These are phyloP conservation scores for Neofelis nebulosa DNA, from an alignment of 2,113 vertebrate species.

Conservation along the genomic window DNA sequence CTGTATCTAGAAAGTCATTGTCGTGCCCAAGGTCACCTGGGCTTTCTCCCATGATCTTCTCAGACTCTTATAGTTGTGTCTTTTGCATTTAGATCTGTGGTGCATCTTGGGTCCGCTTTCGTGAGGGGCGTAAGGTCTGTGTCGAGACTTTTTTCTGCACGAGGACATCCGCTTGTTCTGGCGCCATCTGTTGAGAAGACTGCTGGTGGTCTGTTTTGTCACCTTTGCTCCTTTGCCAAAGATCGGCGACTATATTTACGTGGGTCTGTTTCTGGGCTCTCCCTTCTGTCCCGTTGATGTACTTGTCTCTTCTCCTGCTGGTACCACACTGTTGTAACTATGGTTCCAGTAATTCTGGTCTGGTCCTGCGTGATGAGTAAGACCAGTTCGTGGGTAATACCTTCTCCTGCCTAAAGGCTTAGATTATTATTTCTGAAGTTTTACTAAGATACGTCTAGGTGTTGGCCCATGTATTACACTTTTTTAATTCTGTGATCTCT, in stretches of 20 bases:
- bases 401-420: neutral
- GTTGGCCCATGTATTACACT: neutral
- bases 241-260: neutral
- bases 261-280: neutral
- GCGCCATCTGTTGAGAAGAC: neutral
- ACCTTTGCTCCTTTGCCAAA: neutral
- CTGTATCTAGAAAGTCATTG: neutral
- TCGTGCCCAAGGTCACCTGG: neutral
- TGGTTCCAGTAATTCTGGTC: neutral
- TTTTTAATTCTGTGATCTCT: neutral
- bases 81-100: neutral
- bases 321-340: neutral
- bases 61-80: neutral
- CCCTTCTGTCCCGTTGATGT: neutral
- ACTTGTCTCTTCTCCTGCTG: neutral
- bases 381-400: neutral
- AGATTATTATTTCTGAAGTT: neutral
- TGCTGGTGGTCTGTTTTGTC: neutral
- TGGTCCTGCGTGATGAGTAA: neutral
- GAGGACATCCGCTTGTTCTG: neutral
- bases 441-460: fast-evolving
- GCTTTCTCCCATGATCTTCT: neutral
- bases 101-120: neutral
- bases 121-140: neutral
- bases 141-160: neutral